A percentile compares a stretch with the other conserved stretches of the same genome.
These are phyloP conservation scores for Pteropus alecto DNA, from an alignment of 2,113 vertebrate genomes.

Conservation along the genomic window DNA sequence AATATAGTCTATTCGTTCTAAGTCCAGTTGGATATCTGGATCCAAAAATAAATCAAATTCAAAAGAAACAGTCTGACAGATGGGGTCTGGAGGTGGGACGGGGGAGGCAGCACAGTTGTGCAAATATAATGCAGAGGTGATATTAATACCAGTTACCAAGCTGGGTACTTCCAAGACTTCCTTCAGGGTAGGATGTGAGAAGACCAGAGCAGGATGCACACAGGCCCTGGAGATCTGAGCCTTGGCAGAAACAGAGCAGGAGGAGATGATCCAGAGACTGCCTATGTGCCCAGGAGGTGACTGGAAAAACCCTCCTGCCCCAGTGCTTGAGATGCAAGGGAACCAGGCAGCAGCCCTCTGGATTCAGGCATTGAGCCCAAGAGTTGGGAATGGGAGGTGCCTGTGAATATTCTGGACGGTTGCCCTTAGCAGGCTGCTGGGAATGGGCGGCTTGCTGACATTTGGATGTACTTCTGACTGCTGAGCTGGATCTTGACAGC, in stretches of 20 bases:
- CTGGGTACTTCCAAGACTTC: background rate
- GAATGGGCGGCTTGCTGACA: background rate
- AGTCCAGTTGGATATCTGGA: background rate
- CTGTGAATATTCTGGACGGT: background rate
- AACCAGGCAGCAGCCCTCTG: background rate
- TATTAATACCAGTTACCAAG: background rate
- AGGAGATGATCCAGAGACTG: background rate
- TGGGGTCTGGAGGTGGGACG: background rate
- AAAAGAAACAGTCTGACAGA: background rate
- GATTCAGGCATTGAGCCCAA: background rate
- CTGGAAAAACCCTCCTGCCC: background rate
- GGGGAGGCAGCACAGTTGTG: background rate
- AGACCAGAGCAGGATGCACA: background rate
- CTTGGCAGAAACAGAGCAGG: background rate
- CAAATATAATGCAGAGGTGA: background rate
- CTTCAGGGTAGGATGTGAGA: background rate
- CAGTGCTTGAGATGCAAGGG: background rate
- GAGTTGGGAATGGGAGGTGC: background rate
- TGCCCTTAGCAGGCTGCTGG: background rate
- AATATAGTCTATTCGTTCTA: background rate
- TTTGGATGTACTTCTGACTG: background rate
- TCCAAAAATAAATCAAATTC: conserved; percentile 12
- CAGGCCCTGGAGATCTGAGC: background rate
- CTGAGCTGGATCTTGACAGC: background rate
- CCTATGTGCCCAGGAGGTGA: background rate